Percentiles rank a stretch among this genome's conserved stretches.
phyloP scores from a whole-genome alignment of 2,113 vertebrate species.

The Callorhinus ursinus region DNA sequence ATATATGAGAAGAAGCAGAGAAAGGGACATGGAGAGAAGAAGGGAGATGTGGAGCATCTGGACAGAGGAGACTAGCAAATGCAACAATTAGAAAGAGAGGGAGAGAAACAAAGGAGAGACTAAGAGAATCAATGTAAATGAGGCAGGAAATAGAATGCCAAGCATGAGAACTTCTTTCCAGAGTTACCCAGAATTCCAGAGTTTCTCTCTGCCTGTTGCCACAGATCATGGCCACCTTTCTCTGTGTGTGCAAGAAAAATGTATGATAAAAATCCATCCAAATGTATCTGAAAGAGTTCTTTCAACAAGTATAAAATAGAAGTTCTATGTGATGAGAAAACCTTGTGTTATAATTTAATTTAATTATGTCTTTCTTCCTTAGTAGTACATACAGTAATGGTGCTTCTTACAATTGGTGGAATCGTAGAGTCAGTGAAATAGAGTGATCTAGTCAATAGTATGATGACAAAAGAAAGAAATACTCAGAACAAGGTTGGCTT shows the following conservation, averaged over 20 bases:
- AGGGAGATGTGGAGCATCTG: background rate
- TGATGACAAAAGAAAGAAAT: slow-evolving; percentile 3
- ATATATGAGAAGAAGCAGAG: background rate
- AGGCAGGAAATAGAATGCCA: background rate
- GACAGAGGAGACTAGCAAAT: background rate
- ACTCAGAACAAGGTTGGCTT: background rate
- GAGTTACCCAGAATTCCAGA: background rate
- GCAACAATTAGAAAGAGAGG: background rate
- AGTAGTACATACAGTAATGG: background rate
- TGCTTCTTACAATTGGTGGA: background rate
- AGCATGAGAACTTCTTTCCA: background rate
- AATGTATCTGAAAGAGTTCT: background rate
- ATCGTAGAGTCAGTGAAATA: background rate
- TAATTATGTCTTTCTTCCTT: background rate
- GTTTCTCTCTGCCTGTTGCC: background rate
- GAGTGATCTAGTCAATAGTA: background rate
- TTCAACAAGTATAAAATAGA: background rate
- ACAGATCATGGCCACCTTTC: background rate
- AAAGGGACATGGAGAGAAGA: background rate
- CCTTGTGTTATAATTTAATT: background rate
- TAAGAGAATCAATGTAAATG: background rate
- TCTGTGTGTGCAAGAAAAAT: background rate
- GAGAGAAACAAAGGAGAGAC: background rate
- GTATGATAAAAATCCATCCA: background rate
- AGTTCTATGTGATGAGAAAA: background rate